Conservation (phyloP, 2,888 invertebrate genomes). For the Apamea anceps region DNA sequence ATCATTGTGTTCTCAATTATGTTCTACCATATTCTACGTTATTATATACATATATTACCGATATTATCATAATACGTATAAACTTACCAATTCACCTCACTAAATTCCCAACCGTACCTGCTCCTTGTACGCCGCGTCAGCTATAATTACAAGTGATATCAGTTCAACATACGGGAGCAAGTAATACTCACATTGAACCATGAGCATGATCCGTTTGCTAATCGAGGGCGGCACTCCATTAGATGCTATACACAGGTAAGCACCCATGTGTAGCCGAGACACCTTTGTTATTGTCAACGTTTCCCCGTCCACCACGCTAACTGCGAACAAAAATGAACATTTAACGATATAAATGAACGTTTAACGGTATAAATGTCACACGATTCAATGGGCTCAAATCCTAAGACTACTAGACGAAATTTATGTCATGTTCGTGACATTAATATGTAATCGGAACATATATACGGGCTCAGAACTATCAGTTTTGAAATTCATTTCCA, state of each 20-base stretch:
- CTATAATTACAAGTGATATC: constrained; percentile 45
- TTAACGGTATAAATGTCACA: constrained; percentile 36
- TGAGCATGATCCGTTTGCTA: constrained; percentile 95
- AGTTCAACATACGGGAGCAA: constrained; percentile 37
- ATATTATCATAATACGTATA: constrained; percentile 29
- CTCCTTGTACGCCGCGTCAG: constrained; percentile 23
- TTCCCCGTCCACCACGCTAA: constrained; percentile 97
- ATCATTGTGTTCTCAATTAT: not conserved
- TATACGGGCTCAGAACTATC: constrained; percentile 22
- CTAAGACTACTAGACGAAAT: constrained; percentile 45
- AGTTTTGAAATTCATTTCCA: constrained; percentile 32
- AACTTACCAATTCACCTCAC: constrained; percentile 39
- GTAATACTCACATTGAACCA: constrained; percentile 94
- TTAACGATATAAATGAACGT: constrained; percentile 25
- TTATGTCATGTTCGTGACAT: constrained; percentile 44
- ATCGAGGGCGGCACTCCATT: constrained; percentile 98
- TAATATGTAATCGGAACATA: constrained; percentile 35
- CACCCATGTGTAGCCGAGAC: constrained; percentile 97
- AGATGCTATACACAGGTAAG: constrained; percentile 97
- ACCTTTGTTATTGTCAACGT: constrained; percentile 96
- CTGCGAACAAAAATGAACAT: constrained; percentile 84
- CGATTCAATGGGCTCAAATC: constrained; percentile 40
- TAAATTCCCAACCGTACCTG: constrained; percentile 39
- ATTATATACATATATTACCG: not conserved
- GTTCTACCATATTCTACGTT: not conserved